A percentile compares a stretch with the other conserved stretches of the same genome.
phyloP scores from a whole-genome alignment of 2,888 invertebrate genomes.

The Heliconius charithonia region DNA sequence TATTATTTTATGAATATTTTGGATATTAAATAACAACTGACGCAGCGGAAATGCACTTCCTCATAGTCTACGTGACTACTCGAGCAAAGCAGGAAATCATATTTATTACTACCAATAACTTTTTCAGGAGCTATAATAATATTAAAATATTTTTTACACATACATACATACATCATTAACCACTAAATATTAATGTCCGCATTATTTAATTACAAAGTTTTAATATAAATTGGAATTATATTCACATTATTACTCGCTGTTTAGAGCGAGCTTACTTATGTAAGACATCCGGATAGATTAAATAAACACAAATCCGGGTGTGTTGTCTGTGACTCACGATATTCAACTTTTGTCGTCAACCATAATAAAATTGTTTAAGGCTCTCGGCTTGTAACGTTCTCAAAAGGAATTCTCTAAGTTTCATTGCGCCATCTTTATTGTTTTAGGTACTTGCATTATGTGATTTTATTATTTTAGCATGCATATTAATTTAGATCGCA shows the following conservation, averaged over 20 bases:
- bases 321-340: conserved; percentile 58
- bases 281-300: conserved; percentile 64
- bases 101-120: background rate
- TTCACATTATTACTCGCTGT: conserved; percentile 9
- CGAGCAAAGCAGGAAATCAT: conserved; percentile 14
- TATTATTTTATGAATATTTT: conserved; percentile 6
- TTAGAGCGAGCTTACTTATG: conserved; percentile 51
- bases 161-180: background rate
- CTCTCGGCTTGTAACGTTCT: conserved; percentile 28
- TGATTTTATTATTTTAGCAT: background rate
- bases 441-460: conserved; percentile 10
- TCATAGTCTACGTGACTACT: conserved; percentile 12
- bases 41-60: conserved; percentile 14
- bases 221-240: background rate
- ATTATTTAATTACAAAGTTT: background rate
- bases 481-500: background rate
- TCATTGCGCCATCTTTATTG: conserved; percentile 30
- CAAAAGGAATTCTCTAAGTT: conserved; percentile 32
- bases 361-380: conserved; percentile 41
- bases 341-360: conserved; percentile 38
- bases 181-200: background rate
- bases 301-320: conserved; percentile 65
- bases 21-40: conserved; percentile 26
- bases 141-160: background rate
- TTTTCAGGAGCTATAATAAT: background rate